Base-by-base conservation (phyloP, 2,888 invertebrate species). In the Caradrina clavipalpis region DNA sequence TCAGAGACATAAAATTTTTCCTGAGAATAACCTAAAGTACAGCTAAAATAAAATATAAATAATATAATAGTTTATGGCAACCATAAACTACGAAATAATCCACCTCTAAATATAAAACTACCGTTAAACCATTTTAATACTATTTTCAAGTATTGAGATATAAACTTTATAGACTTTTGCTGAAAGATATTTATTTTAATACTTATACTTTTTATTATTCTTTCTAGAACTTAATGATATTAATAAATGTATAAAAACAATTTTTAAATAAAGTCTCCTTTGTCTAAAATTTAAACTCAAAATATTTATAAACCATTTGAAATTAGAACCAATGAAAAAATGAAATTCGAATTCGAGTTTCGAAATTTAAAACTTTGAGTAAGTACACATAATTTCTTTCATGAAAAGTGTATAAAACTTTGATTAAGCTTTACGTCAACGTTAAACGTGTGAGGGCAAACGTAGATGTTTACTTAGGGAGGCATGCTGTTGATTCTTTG, bases 341-440 rank as follows among this genome's bases (percentile, higher is more conserved):
- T 17, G 6, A 19, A 45, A 49, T n/a, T 42, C 13, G 31, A 11
- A 13, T 2, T 53, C n/a, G n/a, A n/a, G 42, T 11, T 7, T 35
- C 11, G 0, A 22, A 35, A 50, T 5, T 15, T 5, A 45, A 49
- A 45, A 19, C 2, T 17, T 13, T 8, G 1, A 19, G 10, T n/a
- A n/a, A n/a, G n/a, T n/a, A 42, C 3, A 42, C 45, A 45, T 17
- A 2, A 50, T 42, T 45, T 51, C 35, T 66, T 75, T n/a, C 42
- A 31, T 45, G 10, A 21, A 51, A 22, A 19, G 54, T 47, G 21
- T 55, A 56, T 58, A 53, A 53, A 65, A 76, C 66, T 42, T 71
- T 80, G 56, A 78, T 76, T 80, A 80, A 63, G 39, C 58, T 72
- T 59, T 50, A 31, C 57, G 67, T 66, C 67, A 55, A n/a, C 58